Evolutionary conservation across 2,888 invertebrate species (phyloP), one percentile per base, ranked within the genome.

Genomic region (Drosophila sordidula): DNA sequence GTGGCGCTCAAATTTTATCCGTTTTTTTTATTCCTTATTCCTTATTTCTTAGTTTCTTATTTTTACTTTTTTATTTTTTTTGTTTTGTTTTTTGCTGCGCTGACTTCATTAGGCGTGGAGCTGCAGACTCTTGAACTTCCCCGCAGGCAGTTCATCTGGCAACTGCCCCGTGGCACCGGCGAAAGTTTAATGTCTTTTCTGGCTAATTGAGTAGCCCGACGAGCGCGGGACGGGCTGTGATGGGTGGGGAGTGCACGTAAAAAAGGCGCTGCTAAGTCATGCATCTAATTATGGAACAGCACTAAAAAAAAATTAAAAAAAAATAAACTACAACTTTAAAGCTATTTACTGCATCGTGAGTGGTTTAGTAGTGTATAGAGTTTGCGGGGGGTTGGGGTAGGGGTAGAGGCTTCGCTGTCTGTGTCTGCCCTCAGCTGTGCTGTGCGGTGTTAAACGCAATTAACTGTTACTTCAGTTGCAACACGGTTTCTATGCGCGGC

Each of bases 141-240:
- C 41, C 47, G 32, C 32, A 42, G 63, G 62, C 58, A 46, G 57
- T 65, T 71, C 58, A 50, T 56, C 59, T 64, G 49, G 34, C 26
- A 14, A 38, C 44, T 63, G 75, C 63, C 62, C 45, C 44, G 16
- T 14, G 49, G 69, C 65, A 45, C 16, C 56, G 78, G 74, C 82
- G 72, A 82, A 83, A 85, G 77, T 80, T 84, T 84, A 80, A 84
- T 84, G 82, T 78, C 78, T 84, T 84, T 84, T 84, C 86, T 69
- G 83, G 86, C 84, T 86, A 84, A 84, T 84, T 84, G 86, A 84
- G 81, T 83, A 65, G 78, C 80, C 70, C 57, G 32, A 34, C 14
- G 45, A 29, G 14, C 45, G 0, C 47, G 42, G 41, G 26, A 49
- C 41, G 14, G 45, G 11, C n/a, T 39, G 34, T 14, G 14, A 16